Base-by-base conservation (phyloP, 2,113 vertebrate genomes). In the Echinops telfairi region DNA sequence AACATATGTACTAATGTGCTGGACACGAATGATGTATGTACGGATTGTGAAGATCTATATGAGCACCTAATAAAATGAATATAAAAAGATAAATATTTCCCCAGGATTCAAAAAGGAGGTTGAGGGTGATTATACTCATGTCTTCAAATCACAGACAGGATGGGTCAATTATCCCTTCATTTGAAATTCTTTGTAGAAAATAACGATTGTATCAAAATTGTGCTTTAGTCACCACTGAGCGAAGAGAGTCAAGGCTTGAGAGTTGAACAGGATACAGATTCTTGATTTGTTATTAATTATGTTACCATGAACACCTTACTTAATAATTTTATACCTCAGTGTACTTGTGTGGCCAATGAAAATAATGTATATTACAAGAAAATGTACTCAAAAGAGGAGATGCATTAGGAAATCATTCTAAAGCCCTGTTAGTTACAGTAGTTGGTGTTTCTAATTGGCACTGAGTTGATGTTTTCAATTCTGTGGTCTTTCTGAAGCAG, bases 201-300 rank as follows among this genome's bases (percentile, higher is more conserved):
- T 83, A 89, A 84, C 31, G 47, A 62, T 81, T 93, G 79, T 23
- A 93, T 77, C 8, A 4, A 96, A 92, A 90, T 20, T 88, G 40
- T 89, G n/a, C 92, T 94, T 92, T 73, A n/a, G 80, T 36, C 36
- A 62, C 14, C 27, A 77, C n/a, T 38, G 17, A 93, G 0, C 64
- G 4, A 5, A 38, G 86, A 86, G 38, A 86, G 7, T 6, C 6
- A 83, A 53, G 23, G 20, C 40, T 93, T 81, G 80, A 40, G 19
- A 90, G 79, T 91, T 75, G 47, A 53, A 53, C 47, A 53, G 47
- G 10, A 53, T 53, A 53, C 10, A 11, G 47, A 53, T 53, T 11
- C 47, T 53, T 53, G 10, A 7, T 68, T 57, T 81, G 43, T 86
- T 89, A 82, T 84, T 83, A 82, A 88, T 75, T 86, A 66, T 40